Conservation (phyloP, 2,113 vertebrate genomes). For the Ptilonorhynchus violaceus region DNA sequence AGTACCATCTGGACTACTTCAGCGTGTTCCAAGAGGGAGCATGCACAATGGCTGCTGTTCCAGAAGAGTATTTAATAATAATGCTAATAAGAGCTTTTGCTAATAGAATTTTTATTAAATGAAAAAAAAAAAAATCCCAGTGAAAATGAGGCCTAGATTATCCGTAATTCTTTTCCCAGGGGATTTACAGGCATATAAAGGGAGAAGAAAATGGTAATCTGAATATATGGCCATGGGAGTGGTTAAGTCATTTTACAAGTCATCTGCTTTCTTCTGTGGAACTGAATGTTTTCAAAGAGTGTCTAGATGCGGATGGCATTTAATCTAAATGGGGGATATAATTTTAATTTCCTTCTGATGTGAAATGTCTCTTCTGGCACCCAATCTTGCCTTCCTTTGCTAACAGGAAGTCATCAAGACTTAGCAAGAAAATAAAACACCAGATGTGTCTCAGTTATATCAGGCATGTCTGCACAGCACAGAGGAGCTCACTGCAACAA, state of each 20-base stretch:
- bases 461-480: not conserved
- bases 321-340: not conserved
- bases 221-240: slow-evolving; percentile 20
- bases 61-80: slow-evolving; percentile 72
- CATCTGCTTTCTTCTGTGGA: not conserved
- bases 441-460: slow-evolving; percentile 34
- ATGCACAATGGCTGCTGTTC: slow-evolving; percentile 58
- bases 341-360: slow-evolving; percentile 43
- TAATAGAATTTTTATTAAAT: slow-evolving; percentile 73
- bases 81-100: slow-evolving; percentile 70
- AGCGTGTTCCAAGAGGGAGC: slow-evolving; percentile 51
- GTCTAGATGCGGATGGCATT: not conserved
- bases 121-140: not conserved
- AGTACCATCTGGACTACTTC: slow-evolving; percentile 74
- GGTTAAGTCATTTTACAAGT: slow-evolving; percentile 30
- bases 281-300: slow-evolving; percentile 5
- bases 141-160: slow-evolving; percentile 41
- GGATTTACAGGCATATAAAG: slow-evolving; percentile 32
- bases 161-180: slow-evolving; percentile 29
- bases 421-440: slow-evolving; percentile 51
- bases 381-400: slow-evolving; percentile 16
- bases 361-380: slow-evolving; percentile 38
- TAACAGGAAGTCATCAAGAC: slow-evolving; percentile 38
- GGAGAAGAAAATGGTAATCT: not conserved
- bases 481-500: not conserved